Evolutionary conservation across 2,113 vertebrate species (phyloP).

Genomic region (Garra rufa): DNA sequence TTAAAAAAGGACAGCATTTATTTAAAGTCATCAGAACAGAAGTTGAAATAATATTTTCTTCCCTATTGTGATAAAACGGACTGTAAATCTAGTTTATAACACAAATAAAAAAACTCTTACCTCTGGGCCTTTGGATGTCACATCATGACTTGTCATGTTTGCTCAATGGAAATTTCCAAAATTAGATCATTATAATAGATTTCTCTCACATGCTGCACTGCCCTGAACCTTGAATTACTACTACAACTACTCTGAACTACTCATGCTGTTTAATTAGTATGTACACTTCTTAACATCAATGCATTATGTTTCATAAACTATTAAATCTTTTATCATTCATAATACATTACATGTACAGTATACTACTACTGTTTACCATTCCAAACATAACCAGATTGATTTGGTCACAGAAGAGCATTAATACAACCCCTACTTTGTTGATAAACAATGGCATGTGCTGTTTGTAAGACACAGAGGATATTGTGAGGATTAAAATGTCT

Average conservation of each 20-base stretch:
- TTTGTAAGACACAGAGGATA: constrained; percentile 1
- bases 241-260: background rate
- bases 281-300: background rate
- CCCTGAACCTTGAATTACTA: background rate
- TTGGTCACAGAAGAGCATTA: background rate
- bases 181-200: background rate
- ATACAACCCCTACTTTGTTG: background rate
- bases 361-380: background rate
- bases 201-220: background rate
- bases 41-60: too few species aligned
- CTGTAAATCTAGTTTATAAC: background rate
- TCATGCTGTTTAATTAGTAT: background rate
- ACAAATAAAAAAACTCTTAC: background rate
- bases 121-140: background rate
- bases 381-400: background rate
- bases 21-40: too few species aligned
- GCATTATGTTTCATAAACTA: background rate
- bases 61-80: too few species aligned
- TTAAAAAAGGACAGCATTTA: too few species aligned
- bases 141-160: background rate
- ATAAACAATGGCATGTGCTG: constrained; percentile 1
- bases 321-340: background rate
- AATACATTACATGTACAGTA: background rate
- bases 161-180: background rate
- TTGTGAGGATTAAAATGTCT: background rate